Evolutionary conservation across 2,797 vertebrate species (phyloP).

Genomic region (Clarias pachynema): DNA sequence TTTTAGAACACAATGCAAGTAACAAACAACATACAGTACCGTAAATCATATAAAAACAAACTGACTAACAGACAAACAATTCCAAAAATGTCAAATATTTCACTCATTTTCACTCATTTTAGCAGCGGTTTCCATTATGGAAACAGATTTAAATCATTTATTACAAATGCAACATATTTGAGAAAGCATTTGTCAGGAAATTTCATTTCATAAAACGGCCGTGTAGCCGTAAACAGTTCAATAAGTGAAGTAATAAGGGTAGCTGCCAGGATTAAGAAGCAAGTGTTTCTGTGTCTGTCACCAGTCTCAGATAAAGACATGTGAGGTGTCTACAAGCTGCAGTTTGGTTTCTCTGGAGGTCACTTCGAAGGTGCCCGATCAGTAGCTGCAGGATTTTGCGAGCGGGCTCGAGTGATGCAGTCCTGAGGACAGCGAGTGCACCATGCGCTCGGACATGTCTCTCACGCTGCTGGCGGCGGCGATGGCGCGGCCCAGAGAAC

Average conservation of each 20-base stretch:
- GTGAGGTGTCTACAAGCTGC: neutral
- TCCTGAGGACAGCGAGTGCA: constrained; percentile 71
- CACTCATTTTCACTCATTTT: neutral
- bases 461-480: constrained; percentile 75
- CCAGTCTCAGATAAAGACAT: neutral
- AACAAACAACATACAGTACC: neutral
- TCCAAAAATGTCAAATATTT: neutral
- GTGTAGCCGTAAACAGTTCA: constrained; percentile 1
- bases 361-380: constrained; percentile 44
- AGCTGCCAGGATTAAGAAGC: constrained; percentile 14
- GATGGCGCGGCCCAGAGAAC: constrained; percentile 76
- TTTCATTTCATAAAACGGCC: neutral
- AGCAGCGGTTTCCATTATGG: constrained; percentile 2
- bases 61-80: neutral
- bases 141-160: neutral
- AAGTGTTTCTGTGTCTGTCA: neutral
- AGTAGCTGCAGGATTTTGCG: constrained; percentile 76
- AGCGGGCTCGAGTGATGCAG: constrained; percentile 69
- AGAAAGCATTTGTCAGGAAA: neutral
- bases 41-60: neutral
- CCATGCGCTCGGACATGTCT: constrained; percentile 75
- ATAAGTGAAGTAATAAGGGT: neutral
- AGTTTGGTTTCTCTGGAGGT: neutral
- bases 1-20: neutral
- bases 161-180: neutral